Conservation (phyloP, 2,797 vertebrate genomes). For the Semotilus atromaculatus region DNA sequence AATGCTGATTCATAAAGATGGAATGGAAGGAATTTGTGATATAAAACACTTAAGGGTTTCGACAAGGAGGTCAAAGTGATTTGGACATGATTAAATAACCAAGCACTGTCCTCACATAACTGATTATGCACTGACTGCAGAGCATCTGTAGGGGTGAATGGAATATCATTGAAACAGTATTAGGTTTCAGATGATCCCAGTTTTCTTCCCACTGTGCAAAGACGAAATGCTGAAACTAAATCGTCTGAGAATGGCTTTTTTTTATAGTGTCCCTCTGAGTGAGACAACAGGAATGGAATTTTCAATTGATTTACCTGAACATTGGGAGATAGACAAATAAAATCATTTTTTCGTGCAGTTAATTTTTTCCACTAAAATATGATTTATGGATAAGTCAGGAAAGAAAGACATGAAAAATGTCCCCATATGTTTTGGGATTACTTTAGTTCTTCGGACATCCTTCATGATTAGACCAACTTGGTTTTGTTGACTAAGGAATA, state of each 20-base stretch:
- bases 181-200: slow-evolving; percentile 34
- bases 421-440: neutral
- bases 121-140: slow-evolving; percentile 11
- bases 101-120: slow-evolving; percentile 21
- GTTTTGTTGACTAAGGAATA: slow-evolving; percentile 1
- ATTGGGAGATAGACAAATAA: neutral
- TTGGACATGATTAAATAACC: slow-evolving; percentile 16
- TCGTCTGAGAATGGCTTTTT: slow-evolving; percentile 43
- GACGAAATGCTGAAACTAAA: slow-evolving; percentile 35
- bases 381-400: neutral
- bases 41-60: neutral
- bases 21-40: neutral
- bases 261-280: slow-evolving; percentile 30
- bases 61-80: neutral
- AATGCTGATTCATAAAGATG: neutral
- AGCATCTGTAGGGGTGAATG: slow-evolving; percentile 28
- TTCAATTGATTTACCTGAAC: slow-evolving; percentile 39
- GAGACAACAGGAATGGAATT: slow-evolving; percentile 19
- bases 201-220: slow-evolving; percentile 31
- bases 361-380: neutral
- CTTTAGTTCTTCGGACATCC: neutral
- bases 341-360: neutral
- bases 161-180: slow-evolving; percentile 38
- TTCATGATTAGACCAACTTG: neutral
- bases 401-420: neutral